These are phyloP conservation scores for Stomorhina lunata DNA, from an alignment of 2,888 invertebrate genomes.

Conservation along the genomic window DNA sequence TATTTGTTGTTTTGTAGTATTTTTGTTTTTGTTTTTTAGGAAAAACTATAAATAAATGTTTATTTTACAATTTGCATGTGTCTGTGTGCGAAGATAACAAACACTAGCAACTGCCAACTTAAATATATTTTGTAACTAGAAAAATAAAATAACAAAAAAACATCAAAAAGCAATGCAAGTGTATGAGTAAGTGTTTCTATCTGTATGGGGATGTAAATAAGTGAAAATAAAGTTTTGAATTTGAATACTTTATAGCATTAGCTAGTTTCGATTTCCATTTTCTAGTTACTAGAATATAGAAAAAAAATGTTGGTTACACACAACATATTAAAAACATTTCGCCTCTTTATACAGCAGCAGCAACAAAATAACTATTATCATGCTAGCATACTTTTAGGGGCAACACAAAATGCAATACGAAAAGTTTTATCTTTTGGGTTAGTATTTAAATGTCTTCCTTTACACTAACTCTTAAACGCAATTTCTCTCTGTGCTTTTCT, in stretches of 20 bases:
- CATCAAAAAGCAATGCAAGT: neutral
- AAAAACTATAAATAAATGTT: constrained; percentile 63
- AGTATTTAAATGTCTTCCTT: constrained; percentile 41
- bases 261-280: constrained; percentile 58
- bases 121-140: no score
- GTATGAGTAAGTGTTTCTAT: neutral
- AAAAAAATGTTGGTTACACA: neutral
- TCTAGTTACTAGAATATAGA: constrained; percentile 23
- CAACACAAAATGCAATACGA: neutral
- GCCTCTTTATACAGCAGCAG: neutral
- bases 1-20: constrained; percentile 21
- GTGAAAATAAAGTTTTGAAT: constrained; percentile 45
- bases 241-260: constrained; percentile 54
- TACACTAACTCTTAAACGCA: neutral
- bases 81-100: constrained; percentile 3
- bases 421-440: constrained; percentile 28
- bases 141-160: no score
- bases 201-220: constrained; percentile 8
- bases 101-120: neutral
- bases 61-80: constrained; percentile 56
- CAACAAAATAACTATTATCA: constrained; percentile 4
- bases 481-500: neutral
- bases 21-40: constrained; percentile 38
- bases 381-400: neutral
- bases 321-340: neutral